phyloP scores from a whole-genome alignment of 2,797 vertebrate species.

The Myotis planiceps region DNA sequence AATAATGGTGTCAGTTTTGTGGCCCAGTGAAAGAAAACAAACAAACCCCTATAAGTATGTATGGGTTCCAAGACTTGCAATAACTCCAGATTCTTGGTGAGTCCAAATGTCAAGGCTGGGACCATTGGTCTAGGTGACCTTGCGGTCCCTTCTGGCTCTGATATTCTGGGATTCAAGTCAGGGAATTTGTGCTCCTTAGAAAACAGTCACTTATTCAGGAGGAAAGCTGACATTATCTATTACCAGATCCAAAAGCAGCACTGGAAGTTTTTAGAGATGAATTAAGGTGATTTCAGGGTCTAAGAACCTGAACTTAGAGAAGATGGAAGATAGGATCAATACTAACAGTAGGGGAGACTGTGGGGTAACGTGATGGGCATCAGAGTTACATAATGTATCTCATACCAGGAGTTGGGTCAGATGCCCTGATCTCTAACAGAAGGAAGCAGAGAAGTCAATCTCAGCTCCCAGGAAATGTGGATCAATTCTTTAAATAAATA shows the following conservation, averaged over 20 bases:
- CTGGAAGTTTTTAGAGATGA: neutral
- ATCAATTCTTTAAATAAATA: neutral
- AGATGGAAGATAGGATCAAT: neutral
- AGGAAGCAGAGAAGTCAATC: neutral
- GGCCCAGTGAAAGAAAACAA: neutral
- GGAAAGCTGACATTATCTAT: neutral
- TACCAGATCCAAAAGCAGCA: neutral
- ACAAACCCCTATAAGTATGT: neutral
- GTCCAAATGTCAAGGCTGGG: neutral
- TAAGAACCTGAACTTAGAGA: neutral
- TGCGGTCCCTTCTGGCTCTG: neutral
- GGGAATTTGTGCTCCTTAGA: neutral
- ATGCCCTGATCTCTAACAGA: neutral
- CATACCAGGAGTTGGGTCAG: neutral
- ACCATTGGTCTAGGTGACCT: neutral
- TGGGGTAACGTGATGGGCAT: neutral
- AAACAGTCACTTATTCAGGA: conserved; percentile 33
- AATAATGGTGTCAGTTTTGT: neutral
- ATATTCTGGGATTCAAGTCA: conserved; percentile 17
- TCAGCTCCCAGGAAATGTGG: neutral
- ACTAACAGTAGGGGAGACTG: neutral
- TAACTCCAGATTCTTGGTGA: neutral
- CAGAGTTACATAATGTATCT: neutral
- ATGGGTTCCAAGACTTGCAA: neutral
- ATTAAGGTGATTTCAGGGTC: neutral